Evolutionary conservation across 2,797 vertebrate species (phyloP).

Genomic region (Syngnathus rostellatus): DNA sequence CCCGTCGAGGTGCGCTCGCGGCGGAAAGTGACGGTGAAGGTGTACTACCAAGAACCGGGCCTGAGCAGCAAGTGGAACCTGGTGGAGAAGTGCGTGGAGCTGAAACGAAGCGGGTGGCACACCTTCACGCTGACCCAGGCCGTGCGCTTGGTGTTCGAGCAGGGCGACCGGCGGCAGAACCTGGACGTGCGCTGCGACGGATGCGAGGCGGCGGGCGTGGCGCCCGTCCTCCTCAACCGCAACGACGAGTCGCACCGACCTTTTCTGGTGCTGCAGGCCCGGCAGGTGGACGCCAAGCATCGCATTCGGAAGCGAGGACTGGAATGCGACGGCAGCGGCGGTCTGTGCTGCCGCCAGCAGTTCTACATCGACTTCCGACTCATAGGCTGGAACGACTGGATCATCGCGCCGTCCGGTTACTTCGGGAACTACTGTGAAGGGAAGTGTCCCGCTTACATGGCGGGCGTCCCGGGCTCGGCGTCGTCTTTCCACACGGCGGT

Average conservation of each 20-base stretch:
- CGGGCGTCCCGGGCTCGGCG: conserved; percentile 86
- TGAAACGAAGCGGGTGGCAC: conserved; percentile 93
- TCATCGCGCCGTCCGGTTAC: conserved; percentile 94
- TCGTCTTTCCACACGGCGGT: conserved; percentile 96
- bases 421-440: conserved; percentile 98
- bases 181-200: conserved; percentile 90
- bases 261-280: conserved; percentile 88
- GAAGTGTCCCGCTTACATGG: conserved; percentile 94
- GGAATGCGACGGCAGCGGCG: conserved; percentile 88
- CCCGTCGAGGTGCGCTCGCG: conserved; percentile 68
- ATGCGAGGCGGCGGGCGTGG: conserved; percentile 77
- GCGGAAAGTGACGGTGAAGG: conserved; percentile 85
- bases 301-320: conserved; percentile 91
- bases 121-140: conserved; percentile 87
- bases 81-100: conserved; percentile 90
- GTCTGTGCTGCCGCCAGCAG: conserved; percentile 89
- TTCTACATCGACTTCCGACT: conserved; percentile 98
- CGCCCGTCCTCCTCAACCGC: conserved; percentile 76
- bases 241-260: conserved; percentile 88
- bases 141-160: conserved; percentile 80
- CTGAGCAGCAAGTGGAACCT: conserved; percentile 77
- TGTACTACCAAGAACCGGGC: conserved; percentile 87
- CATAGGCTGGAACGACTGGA: conserved; percentile 98
- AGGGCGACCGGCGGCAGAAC: conserved; percentile 84
- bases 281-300: conserved; percentile 78